Conservation (phyloP, 2,113 vertebrate species). For the Tautogolabrus adspersus region DNA sequence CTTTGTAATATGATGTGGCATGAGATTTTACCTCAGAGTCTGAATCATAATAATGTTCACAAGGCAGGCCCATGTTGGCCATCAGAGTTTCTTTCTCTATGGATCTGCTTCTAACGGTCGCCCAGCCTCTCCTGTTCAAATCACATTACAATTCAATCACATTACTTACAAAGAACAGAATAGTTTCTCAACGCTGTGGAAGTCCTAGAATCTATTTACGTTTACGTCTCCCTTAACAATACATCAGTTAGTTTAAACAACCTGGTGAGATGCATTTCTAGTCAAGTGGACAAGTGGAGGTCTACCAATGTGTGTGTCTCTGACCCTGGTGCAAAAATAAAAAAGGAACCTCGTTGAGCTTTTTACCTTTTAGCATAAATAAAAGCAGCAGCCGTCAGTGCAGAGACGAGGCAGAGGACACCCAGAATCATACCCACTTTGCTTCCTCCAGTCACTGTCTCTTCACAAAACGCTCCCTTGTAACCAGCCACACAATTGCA, state of each 20-base stretch:
- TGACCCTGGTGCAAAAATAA: not conserved
- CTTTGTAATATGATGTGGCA: too few relatives aligned
- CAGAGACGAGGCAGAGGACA: slow-evolving; percentile 34
- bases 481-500: slow-evolving; percentile 86
- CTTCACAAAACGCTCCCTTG: slow-evolving; percentile 86
- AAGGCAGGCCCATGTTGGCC: slow-evolving; percentile 73
- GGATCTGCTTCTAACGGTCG: slow-evolving; percentile 16
- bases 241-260: not conserved
- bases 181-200: not conserved
- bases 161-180: not conserved
- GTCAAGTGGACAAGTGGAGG: too few relatives aligned
- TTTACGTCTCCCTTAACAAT: not conserved
- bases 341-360: not conserved
- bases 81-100: slow-evolving; percentile 82
- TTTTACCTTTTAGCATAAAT: slow-evolving; percentile 67
- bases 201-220: not conserved
- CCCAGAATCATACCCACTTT: slow-evolving; percentile 56
- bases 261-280: too few relatives aligned
- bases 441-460: slow-evolving; percentile 32
- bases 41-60: slow-evolving; percentile 60
- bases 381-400: slow-evolving; percentile 21
- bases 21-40: slow-evolving; percentile 66
- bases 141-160: not conserved
- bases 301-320: not conserved
- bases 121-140: slow-evolving; percentile 59